Base-by-base conservation (phyloP, 2,113 vertebrate genomes). In the Coryphaenoides rupestris region DNA sequence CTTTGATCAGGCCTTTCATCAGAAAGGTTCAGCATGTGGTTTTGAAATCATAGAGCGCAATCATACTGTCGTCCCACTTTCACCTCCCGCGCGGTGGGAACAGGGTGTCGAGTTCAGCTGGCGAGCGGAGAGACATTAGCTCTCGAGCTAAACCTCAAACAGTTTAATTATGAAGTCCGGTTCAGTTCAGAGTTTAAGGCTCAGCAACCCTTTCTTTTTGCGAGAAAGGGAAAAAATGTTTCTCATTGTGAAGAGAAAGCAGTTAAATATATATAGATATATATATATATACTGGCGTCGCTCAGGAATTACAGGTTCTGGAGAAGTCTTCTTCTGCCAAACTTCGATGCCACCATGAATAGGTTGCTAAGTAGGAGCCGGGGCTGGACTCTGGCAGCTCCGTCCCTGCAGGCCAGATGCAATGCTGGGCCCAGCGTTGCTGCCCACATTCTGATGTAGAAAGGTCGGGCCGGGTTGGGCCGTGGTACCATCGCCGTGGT, bases 361-460 rank as follows among this genome's bases (percentile, higher is more conserved):
- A 84, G 75, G 73, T 70, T 45, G 74, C 82, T 77, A 82, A 84
- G 77, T 78, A 73, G 62, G 73, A 81, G 77, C 73, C 71, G 78
- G 80, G 58, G 16, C 66, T 72, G 78, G 54, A 72, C 74, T 80
- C 80, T n/a, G n/a, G n/a, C 75, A 79, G 70, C 75, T 76, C 70
- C 40, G 28, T 13, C 33, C 7, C 57, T 69, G 14, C 7, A 65
- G 72, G 80, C 82, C 84, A 85, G 82, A 78, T 75, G 72, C 2
- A 28, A 67, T 63, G 65, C 70, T 65, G 17, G 77, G n/a, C n/a
- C 84, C 86, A 87, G 83, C 49, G 60, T 50, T 72, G 71, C 69
- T 88, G 83, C 87, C 86, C 87, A 87, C 87, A 85, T 85, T 81
- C 85, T 82, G 67, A 68, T 55, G 63, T 78, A 77, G 85, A 83